Evolutionary conservation across 2,888 invertebrate genomes (phyloP).

Genomic region (Branchipolynoe longqiensis): DNA sequence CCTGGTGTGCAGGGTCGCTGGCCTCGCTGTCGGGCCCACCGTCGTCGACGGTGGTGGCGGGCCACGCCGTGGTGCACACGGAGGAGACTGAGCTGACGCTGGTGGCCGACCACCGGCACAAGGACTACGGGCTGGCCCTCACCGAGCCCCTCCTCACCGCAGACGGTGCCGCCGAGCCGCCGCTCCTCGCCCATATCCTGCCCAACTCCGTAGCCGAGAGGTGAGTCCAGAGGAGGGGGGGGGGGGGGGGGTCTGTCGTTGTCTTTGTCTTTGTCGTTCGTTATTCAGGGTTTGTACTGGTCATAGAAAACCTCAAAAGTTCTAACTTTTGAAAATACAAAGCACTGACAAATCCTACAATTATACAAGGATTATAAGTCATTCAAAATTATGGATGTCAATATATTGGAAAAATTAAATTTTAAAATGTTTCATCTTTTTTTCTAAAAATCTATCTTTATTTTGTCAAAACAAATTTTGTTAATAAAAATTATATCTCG

Average conservation of each 20-base stretch:
- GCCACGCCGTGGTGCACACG: constrained; percentile 83
- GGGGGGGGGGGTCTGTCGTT: neutral
- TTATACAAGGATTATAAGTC: too few species aligned
- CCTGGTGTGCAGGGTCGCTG: constrained; percentile 53
- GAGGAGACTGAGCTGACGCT: constrained; percentile 83
- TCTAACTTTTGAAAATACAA: too few species aligned
- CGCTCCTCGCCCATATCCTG: constrained; percentile 84
- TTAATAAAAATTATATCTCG: too few species aligned
- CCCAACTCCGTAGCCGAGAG: constrained; percentile 85
- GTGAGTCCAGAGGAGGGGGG: constrained; percentile 77
- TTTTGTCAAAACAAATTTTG: too few species aligned
- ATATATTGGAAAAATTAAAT: too few species aligned
- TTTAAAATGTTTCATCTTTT: too few species aligned
- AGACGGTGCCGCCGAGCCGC: constrained; percentile 77
- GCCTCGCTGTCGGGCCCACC: constrained; percentile 43
- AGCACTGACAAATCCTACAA: too few species aligned
- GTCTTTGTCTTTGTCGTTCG: too few species aligned
- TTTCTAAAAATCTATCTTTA: too few species aligned
- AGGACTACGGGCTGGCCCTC: constrained; percentile 84
- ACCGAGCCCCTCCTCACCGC: constrained; percentile 80
- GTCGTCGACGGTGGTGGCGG: constrained; percentile 58
- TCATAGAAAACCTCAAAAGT: too few species aligned
- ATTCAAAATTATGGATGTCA: too few species aligned
- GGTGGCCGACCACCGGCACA: constrained; percentile 82
- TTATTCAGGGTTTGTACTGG: too few species aligned